Conservation (phyloP, 2,797 vertebrate genomes). For the Typhlichthys subterraneus region DNA sequence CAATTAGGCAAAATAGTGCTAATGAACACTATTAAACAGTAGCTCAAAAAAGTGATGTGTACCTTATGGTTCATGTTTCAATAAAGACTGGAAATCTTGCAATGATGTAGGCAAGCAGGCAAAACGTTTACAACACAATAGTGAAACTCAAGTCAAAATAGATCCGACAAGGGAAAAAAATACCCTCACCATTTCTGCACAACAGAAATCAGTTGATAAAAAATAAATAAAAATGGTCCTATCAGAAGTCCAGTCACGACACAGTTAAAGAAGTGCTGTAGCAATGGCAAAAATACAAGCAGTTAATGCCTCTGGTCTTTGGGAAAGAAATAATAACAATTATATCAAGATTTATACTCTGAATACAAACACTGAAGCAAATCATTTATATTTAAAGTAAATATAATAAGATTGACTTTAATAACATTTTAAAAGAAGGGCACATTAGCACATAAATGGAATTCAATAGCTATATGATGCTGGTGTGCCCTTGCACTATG, state of each 20-base stretch:
- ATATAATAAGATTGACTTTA: conserved; percentile 43
- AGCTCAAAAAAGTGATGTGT: conserved; percentile 30
- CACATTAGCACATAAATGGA: conserved; percentile 41
- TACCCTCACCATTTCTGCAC: conserved; percentile 41
- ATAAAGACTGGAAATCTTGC: conserved; percentile 9
- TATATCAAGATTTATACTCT: conserved; percentile 39
- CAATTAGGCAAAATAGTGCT: conserved; percentile 46
- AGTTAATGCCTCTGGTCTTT: conserved; percentile 48
- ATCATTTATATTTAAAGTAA: conserved; percentile 40
- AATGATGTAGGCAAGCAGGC: conserved; percentile 5
- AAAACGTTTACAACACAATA: conserved; percentile 25
- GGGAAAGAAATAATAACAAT: conserved; percentile 22
- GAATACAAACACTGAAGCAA: conserved; percentile 50
- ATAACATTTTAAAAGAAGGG: conserved; percentile 38
- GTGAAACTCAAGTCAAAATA: conserved; percentile 25
- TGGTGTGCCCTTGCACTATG: conserved; percentile 29
- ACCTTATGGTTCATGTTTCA: conserved; percentile 34
- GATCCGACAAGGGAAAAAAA: conserved; percentile 52
- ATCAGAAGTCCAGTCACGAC: conserved; percentile 36
- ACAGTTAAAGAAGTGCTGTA: conserved; percentile 46
- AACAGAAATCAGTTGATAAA: conserved; percentile 34
- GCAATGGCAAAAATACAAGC: conserved; percentile 43
- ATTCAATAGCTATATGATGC: conserved; percentile 27
- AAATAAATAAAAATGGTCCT: conserved; percentile 22
- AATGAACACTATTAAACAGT: conserved; percentile 49